phyloP scores from a whole-genome alignment of 2,113 vertebrate genomes.

The Nothobranchius furzeri region DNA sequence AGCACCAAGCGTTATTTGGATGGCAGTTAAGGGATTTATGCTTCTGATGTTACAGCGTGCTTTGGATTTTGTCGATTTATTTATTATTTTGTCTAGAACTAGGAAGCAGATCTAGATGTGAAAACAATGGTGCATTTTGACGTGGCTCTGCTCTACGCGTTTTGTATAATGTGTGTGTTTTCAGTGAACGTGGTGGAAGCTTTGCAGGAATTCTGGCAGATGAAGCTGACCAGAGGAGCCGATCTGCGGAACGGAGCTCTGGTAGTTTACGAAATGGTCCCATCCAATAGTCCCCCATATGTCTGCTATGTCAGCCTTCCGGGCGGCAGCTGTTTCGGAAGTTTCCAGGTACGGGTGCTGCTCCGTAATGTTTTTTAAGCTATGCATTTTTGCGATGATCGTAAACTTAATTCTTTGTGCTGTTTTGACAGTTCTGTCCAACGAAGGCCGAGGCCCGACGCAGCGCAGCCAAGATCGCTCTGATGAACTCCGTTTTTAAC shows the following conservation, averaged over 20 bases:
- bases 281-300: constrained; percentile 92
- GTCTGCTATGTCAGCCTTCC: constrained; percentile 96
- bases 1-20: neutral
- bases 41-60: neutral
- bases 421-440: constrained; percentile 88
- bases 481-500: constrained; percentile 99
- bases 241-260: constrained; percentile 95
- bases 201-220: constrained; percentile 99
- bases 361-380: too few species aligned
- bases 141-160: too few species aligned
- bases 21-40: constrained; percentile 5
- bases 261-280: constrained; percentile 99
- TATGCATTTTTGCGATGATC: neutral
- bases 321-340: constrained; percentile 97
- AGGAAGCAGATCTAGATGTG: constrained; percentile 8
- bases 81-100: neutral
- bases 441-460: constrained; percentile 94
- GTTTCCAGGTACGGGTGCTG: constrained; percentile 87
- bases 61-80: constrained; percentile 7
- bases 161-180: constrained; percentile 12
- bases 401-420: neutral
- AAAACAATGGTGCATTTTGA: too few species aligned
- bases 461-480: constrained; percentile 95
- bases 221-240: constrained; percentile 94
- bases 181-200: constrained; percentile 98